Base-by-base conservation (phyloP, 2,888 invertebrate species). In the Drosophila cognata region DNA sequence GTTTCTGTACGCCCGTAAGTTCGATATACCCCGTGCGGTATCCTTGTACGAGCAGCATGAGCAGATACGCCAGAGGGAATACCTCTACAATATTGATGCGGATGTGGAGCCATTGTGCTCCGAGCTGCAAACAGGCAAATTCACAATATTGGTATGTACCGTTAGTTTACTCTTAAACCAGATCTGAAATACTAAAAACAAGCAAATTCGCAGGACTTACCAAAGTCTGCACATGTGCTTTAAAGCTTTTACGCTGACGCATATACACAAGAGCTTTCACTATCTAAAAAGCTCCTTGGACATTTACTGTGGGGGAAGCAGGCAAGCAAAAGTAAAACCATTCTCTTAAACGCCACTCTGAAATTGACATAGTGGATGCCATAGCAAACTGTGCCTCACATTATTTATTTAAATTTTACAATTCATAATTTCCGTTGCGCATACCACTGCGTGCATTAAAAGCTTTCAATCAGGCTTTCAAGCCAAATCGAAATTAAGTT, bases 11-110 rank as follows among this genome's bases (percentile, higher is more conserved):
- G 99, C 99, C 81, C 95, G 99, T 82, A 99, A 99, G 94, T 99
- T 99, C 93, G 98, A 99, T 93, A 96, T 98, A 62, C 94, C 95
- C 52, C 95, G 99, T 84, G 98, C 99, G 68, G 95, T 98, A 62
- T 96, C 97, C 21, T 94, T 99, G n/a, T 99, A 97, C 94, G 96
- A 97, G 88, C 97, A 98, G 91, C 98, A 99, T 94, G 98, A 99
- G 94, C 95, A 96, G 64, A 98, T 97, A 56, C 95, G 99, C 77
- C 95, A 96, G 75, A 95, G 96, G 77, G 99, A 99, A 94, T 97
- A 97, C 60, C 95, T 99, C 76, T 95, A 95, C 78, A 95, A 96
- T 89, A 96, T 99, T 89, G 96, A 98, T 93, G 97, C 98, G 4
- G 95, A 95, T 82, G 95, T 95, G 88, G 97, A 98, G 90, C 97